Conservation (phyloP, 2,113 vertebrate genomes). For the Alligator mississippiensis region DNA sequence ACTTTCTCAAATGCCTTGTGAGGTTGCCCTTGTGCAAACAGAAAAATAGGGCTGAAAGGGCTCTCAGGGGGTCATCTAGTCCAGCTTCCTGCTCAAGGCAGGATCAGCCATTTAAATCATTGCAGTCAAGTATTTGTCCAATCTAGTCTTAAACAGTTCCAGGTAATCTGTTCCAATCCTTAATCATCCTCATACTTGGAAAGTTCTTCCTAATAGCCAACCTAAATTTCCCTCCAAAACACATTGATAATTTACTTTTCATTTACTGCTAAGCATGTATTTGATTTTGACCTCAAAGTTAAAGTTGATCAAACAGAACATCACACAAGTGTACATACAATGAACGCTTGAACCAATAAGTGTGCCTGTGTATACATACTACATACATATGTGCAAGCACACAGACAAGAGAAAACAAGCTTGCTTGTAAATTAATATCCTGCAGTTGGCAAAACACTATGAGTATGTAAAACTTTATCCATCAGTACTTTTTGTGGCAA, state of each 20-base stretch:
- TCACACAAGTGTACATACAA: background rate
- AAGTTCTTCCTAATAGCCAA: too few species aligned
- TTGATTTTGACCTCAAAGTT: constrained; percentile 6
- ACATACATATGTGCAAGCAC: background rate
- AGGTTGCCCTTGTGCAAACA: background rate
- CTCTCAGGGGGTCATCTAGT: too few species aligned
- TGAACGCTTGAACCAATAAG: background rate
- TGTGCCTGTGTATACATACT: too few species aligned
- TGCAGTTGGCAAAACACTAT: too few species aligned
- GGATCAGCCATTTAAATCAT: too few species aligned
- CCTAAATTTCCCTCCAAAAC: background rate
- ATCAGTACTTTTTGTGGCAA: background rate
- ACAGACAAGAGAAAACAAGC: background rate
- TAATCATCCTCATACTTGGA: background rate
- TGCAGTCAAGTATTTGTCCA: too few species aligned
- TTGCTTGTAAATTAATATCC: too few species aligned
- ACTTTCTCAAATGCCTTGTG: background rate
- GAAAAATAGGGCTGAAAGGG: background rate
- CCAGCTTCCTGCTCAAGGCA: too few species aligned
- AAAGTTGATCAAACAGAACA: background rate
- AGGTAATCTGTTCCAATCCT: background rate
- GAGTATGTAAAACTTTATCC: background rate
- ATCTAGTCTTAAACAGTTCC: background rate
- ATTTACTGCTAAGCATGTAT: background rate
- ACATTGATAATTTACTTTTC: background rate